Conservation (phyloP, 2,797 vertebrate species). For the Sebastes oblongus region DNA sequence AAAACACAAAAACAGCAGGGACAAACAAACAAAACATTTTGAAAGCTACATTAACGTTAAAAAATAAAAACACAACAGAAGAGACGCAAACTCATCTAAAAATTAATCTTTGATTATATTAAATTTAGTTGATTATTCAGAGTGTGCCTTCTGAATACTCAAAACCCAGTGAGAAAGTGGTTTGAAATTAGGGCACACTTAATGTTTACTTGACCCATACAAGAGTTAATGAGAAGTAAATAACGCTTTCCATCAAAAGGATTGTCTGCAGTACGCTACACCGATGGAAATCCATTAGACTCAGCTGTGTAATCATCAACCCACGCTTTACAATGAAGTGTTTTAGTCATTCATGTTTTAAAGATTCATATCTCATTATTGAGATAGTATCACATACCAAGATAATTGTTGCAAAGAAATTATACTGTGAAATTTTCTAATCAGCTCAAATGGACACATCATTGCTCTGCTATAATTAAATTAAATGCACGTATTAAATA, state of each 20-base stretch:
- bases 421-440: constrained; percentile 1
- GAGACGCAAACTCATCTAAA: neutral
- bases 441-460: neutral
- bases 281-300: neutral
- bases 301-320: neutral
- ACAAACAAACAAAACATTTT: too few species aligned
- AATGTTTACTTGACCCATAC: neutral
- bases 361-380: constrained; percentile 12
- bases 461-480: neutral
- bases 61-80: neutral
- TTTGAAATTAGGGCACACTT: neutral
- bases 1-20: too few species aligned
- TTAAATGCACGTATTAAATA: neutral
- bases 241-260: neutral
- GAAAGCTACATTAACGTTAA: neutral
- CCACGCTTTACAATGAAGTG: neutral
- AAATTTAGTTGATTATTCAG: neutral
- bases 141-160: neutral
- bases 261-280: neutral
- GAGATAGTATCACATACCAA: constrained; percentile 1
- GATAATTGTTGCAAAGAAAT: neutral
- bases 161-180: neutral
- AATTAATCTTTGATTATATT: neutral
- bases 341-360: neutral
- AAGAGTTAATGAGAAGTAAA: neutral